phyloP scores from a whole-genome alignment of 2,113 vertebrate genomes.

The Sylvia atricapilla region DNA sequence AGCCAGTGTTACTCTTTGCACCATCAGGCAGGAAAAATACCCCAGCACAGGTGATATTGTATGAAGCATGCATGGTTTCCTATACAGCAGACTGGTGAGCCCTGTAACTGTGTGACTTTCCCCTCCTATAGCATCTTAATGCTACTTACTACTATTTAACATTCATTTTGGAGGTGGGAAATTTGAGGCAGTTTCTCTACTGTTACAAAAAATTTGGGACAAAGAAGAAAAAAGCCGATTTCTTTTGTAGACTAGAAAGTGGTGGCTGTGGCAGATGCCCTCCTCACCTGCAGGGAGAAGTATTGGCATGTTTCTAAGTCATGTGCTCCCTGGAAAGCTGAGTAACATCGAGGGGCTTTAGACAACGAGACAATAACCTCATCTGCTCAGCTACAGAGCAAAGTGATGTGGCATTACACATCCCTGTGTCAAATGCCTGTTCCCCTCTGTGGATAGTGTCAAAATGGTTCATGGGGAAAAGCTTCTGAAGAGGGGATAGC shows the following conservation, averaged over 20 bases:
- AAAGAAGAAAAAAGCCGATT: neutral
- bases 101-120: neutral
- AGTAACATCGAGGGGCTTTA: neutral
- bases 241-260: neutral
- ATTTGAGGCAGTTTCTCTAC: neutral
- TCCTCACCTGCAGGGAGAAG: neutral
- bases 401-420: neutral
- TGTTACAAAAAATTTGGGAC: neutral
- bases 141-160: neutral
- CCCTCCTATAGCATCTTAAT: neutral
- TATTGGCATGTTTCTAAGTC: neutral
- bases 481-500: neutral
- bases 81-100: neutral
- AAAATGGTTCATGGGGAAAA: neutral
- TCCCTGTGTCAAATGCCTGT: neutral
- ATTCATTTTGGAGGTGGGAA: neutral
- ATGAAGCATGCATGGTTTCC: neutral
- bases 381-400: neutral
- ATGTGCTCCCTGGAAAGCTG: neutral
- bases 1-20: neutral
- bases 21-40: neutral
- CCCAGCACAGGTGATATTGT: rapidly evolving
- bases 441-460: neutral
- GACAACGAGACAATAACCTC: neutral
- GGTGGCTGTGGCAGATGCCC: neutral